A percentile compares a stretch with the other conserved stretches of the same genome.
phyloP scores from a whole-genome alignment of 35 echinoderm and acorn worm genomes.

The Eucidaris tribuloides region DNA sequence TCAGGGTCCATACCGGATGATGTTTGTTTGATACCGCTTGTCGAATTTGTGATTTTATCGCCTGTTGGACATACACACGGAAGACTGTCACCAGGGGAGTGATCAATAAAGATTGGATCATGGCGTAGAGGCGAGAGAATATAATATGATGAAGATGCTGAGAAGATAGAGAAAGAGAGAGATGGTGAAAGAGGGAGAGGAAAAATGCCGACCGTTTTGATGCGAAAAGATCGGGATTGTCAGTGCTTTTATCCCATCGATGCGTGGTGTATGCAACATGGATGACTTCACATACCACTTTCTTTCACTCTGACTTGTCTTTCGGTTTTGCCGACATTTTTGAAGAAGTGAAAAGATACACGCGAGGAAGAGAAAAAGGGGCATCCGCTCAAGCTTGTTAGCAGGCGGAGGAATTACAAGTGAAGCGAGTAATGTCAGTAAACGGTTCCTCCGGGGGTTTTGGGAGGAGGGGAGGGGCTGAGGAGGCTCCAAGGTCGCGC shows the following conservation, averaged over 20 bases:
- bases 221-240: no score
- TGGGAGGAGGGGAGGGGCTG: neutral
- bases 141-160: no score
- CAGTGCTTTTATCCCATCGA: conserved; percentile 17
- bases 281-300: neutral
- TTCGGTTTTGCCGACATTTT: neutral
- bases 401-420: conserved; percentile 25
- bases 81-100: no score
- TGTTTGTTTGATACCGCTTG: no score
- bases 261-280: neutral
- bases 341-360: neutral
- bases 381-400: neutral
- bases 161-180: neutral
- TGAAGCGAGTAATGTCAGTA: conserved; percentile 32
- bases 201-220: no score
- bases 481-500: neutral
- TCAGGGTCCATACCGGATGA: no score
- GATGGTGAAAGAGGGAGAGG: neutral
- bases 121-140: no score
- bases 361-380: neutral
- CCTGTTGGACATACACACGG: no score
- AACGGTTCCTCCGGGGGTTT: conserved; percentile 7
- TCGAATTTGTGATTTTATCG: no score
- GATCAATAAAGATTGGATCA: no score
- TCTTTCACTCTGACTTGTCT: neutral